Evolutionary conservation across 2,888 invertebrate genomes (phyloP).

Genomic region (Alloscopus bannaensis): DNA sequence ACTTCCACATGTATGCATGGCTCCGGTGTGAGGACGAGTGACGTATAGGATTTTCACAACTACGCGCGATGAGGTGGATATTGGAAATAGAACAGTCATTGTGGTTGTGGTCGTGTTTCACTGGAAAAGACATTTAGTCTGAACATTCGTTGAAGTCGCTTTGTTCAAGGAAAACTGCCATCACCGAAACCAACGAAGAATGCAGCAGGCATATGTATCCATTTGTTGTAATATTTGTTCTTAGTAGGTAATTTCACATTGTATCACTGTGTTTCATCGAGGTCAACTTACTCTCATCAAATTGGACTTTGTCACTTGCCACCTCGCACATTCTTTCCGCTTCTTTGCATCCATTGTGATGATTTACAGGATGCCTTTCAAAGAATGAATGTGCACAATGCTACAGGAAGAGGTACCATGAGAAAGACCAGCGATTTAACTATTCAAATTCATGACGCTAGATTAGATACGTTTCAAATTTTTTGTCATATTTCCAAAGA

Average conservation of each 20-base stretch:
- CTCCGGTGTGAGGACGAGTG: not conserved
- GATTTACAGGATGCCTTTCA: not conserved
- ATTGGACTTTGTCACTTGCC: slow-evolving; percentile 9
- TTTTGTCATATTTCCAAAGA: too few relatives aligned
- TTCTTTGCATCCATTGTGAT: not conserved
- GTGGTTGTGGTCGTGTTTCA: slow-evolving; percentile 26
- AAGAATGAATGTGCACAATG: not conserved
- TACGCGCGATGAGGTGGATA: slow-evolving; percentile 29
- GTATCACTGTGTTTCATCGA: too few relatives aligned
- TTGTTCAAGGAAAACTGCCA: not conserved
- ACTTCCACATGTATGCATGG: not conserved
- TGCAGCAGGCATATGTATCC: slow-evolving; percentile 26
- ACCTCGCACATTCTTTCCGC: not conserved
- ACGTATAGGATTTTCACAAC: slow-evolving; percentile 31
- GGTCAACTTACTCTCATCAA: slow-evolving; percentile 4
- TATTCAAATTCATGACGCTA: too few relatives aligned
- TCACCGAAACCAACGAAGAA: slow-evolving; percentile 28
- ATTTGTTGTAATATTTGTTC: not conserved
- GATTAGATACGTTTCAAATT: too few relatives aligned
- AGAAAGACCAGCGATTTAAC: not conserved
- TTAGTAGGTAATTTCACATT: not conserved
- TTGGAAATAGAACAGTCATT: slow-evolving; percentile 1
- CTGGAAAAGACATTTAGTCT: slow-evolving; percentile 9
- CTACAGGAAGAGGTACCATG: not conserved
- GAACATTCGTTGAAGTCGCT: not conserved